Base-by-base conservation (phyloP, 2,888 invertebrate species). In the Lithophane ornitopus region DNA sequence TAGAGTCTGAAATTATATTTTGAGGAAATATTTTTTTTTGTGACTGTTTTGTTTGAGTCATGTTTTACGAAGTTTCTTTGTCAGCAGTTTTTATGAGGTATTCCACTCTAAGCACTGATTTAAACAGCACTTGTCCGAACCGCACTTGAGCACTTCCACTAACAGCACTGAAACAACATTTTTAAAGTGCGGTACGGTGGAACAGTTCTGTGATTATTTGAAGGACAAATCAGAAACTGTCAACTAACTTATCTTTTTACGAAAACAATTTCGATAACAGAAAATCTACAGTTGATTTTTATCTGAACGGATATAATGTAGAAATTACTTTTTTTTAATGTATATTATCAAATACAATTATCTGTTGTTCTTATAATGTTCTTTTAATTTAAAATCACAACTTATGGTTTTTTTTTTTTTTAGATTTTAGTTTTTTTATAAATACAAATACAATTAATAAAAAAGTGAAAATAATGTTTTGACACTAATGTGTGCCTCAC, bases 221-320 rank as follows among this genome's bases (percentile, higher is more conserved):
- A 70, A 82, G 66, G 81, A 16, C 81, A 56, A 82, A 70, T 82
- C n/a, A 68, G 63, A 73, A 76, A 70, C 4, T 61, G 41, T 14
- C 54, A 71, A 19, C 22, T n/a, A 28, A 61, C 26, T 69, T 68
- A 80, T 69, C 63, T 61, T 14, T 61, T 41, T 22, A 58, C 28
- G 56, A 69, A 73, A 74, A 71, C 58, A 52, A 59, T 63, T 56
- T 58, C 16, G 70, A 73, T 73, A 73, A 52, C 4, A 34, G 16
- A 67, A 68, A 22, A 63, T 73, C 14, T 22, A n/a, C 19, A n/a
- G 26, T 41, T 34, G 44, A 59, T 68, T 61, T 58, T 70, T 68
- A 73, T 73, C 16, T 26, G 14, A 58, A 52, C 52, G 4, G 16
- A 46, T 46, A 54, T 28, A n/a, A n/a, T n/a, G n/a, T n/a, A 28